Percentiles rank a stretch among this genome's conserved stretches.
phyloP scores from a whole-genome alignment of 2,888 invertebrate genomes.

The Pherbina coryleti region DNA sequence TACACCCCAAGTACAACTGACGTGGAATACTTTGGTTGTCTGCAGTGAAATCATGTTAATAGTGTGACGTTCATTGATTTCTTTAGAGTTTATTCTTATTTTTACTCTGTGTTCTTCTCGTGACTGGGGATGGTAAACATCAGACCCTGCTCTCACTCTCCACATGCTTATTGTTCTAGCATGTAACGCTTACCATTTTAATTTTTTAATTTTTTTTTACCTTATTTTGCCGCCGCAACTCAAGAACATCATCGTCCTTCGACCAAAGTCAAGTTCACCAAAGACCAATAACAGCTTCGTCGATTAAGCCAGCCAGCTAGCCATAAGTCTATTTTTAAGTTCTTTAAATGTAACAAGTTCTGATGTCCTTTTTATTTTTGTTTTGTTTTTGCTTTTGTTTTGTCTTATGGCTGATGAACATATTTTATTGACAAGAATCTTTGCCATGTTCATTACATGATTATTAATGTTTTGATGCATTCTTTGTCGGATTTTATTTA shows the following conservation, averaged over 20 bases:
- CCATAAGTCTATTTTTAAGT: conserved; percentile 43
- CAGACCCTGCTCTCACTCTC: background rate
- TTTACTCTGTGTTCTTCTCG: background rate
- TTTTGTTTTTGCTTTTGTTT: background rate
- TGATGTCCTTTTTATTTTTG: background rate
- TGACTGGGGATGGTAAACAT: background rate
- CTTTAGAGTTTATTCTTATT: background rate
- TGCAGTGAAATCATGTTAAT: background rate
- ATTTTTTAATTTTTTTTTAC: background rate
- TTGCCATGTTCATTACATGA: conserved; percentile 29
- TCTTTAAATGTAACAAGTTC: conserved; percentile 41
- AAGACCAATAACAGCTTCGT: background rate
- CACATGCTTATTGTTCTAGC: background rate
- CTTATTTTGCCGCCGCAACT: background rate
- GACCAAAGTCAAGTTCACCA: background rate
- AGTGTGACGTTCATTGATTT: background rate
- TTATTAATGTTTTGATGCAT: conserved; percentile 31
- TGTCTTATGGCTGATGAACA: background rate
- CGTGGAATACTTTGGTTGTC: background rate
- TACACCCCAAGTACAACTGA: background rate
- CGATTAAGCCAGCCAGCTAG: background rate
- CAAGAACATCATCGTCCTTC: background rate
- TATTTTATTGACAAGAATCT: conserved; percentile 33
- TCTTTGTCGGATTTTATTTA: background rate
- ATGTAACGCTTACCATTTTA: background rate